Conservation (phyloP, 2,113 vertebrate species). For the Sporophila hypoxantha region DNA sequence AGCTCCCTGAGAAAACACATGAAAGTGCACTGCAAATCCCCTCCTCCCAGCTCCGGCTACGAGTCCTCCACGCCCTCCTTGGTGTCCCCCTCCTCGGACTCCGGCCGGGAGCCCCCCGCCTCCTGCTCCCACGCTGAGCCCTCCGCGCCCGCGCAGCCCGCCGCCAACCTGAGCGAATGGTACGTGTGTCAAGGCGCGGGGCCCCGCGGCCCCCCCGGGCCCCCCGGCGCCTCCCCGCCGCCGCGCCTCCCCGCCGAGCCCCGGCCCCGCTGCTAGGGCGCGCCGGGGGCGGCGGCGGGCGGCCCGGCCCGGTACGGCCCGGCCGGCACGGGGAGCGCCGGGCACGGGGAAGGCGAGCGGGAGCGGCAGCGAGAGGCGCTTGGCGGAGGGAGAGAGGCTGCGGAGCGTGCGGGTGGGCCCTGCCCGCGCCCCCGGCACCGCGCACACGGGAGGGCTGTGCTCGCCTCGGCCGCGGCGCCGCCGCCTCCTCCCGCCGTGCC, state of each 20-base stretch:
- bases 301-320: too few species aligned
- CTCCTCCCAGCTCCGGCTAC: constrained; percentile 91
- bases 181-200: constrained; percentile 91
- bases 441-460: background rate
- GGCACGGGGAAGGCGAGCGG: background rate
- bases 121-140: constrained; percentile 75
- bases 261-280: background rate
- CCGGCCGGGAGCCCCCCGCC: constrained; percentile 80
- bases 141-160: constrained; percentile 73
- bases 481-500: background rate
- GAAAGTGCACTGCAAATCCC: constrained; percentile 98
- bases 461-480: background rate
- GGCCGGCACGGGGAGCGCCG: background rate
- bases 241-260: background rate
- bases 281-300: background rate
- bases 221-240: constrained; percentile 65
- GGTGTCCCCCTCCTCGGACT: constrained; percentile 86
- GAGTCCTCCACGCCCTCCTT: constrained; percentile 90
- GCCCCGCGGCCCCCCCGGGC: constrained; percentile 70
- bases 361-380: background rate
- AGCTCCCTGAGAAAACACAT: constrained; percentile 97
- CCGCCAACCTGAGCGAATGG: constrained; percentile 92
- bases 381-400: background rate
- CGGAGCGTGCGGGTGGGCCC: background rate
- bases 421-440: background rate